Percentiles rank a stretch among this genome's conserved stretches.
phyloP scores from a whole-genome alignment of 2,797 vertebrate species.

The Phalloptychus januarius region DNA sequence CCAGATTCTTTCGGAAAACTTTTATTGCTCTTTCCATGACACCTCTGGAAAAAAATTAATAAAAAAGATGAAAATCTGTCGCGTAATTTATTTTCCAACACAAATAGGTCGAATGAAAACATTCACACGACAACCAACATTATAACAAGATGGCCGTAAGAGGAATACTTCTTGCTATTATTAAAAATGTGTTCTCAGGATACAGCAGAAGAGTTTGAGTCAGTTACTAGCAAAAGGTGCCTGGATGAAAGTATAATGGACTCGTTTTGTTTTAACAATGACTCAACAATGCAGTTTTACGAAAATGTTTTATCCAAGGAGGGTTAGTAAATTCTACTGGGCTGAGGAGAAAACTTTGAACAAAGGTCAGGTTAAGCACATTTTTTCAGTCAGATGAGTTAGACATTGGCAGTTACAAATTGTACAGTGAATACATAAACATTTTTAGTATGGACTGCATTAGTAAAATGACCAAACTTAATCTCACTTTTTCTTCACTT shows the following conservation, averaged over 20 bases:
- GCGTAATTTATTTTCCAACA: neutral
- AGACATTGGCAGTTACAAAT: neutral
- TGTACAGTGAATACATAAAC: neutral
- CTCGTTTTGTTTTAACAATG: neutral
- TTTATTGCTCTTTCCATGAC: neutral
- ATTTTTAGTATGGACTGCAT: neutral
- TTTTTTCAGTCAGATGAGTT: neutral
- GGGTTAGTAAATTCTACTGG: neutral
- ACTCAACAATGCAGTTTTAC: neutral
- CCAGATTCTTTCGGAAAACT: conserved; percentile 3
- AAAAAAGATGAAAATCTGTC: neutral
- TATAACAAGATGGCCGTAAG: neutral
- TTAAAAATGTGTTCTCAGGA: neutral
- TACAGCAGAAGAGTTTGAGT: neutral
- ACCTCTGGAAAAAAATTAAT: neutral
- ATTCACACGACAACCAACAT: neutral
- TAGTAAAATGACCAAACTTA: neutral
- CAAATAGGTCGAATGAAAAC: neutral
- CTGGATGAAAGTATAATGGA: neutral
- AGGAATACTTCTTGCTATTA: neutral
- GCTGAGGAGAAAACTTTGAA: neutral
- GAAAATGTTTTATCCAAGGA: neutral
- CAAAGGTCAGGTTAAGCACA: neutral
- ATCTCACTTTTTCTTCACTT: neutral
- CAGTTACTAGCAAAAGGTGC: neutral